Evolutionary conservation across 2,113 vertebrate species (phyloP).

Genomic region (Rhinopomastus cyanomelas): DNA sequence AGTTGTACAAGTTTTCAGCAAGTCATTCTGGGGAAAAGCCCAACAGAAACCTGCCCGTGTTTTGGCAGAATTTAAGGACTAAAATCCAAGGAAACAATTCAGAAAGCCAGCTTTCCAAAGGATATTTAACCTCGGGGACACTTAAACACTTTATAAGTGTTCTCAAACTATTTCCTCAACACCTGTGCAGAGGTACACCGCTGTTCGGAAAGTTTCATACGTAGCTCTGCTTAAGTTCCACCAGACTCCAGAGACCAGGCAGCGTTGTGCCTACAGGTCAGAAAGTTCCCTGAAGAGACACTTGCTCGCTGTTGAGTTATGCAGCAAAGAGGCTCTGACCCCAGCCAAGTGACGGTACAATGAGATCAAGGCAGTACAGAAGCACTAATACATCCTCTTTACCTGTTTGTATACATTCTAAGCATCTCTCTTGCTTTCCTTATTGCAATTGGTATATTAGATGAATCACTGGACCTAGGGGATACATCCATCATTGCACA

Average conservation of each 20-base stretch:
- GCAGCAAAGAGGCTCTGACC: background rate
- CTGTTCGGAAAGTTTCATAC: background rate
- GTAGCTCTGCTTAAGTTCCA: background rate
- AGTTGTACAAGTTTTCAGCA: constrained; percentile 52
- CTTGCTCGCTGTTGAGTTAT: background rate
- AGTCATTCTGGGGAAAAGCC: constrained; percentile 6
- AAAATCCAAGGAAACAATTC: constrained; percentile 28
- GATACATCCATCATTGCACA: background rate
- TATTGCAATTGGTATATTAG: background rate
- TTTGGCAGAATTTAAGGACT: constrained; percentile 40
- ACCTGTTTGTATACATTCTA: background rate
- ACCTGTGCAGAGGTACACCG: constrained; percentile 5
- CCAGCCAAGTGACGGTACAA: background rate
- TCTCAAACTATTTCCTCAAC: constrained; percentile 30
- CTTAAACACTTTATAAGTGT: background rate
- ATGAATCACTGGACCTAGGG: background rate
- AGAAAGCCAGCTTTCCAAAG: constrained; percentile 43
- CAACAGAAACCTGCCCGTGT: background rate
- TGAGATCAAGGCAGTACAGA: background rate
- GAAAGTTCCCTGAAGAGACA: background rate
- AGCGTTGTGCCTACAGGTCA: background rate
- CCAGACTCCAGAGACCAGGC: background rate
- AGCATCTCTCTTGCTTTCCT: background rate
- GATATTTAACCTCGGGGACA: constrained; percentile 48
- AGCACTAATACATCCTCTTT: background rate